These are phyloP conservation scores for Phalanger gymnotis DNA, from an alignment of 2,797 vertebrate species.

Conservation along the genomic window DNA sequence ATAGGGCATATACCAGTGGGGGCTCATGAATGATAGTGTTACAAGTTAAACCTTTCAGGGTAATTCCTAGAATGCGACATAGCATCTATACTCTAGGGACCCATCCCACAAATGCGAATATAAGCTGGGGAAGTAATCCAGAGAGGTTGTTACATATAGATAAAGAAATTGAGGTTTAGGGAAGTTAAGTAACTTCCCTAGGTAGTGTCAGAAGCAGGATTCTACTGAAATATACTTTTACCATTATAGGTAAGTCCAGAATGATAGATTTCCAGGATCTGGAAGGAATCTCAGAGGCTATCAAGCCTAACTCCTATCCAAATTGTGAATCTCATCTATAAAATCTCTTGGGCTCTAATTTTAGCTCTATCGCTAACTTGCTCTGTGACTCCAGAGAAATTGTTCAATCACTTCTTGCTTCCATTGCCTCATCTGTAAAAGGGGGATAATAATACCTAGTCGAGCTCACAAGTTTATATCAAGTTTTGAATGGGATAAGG, in stretches of 20 bases:
- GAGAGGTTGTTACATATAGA: not conserved
- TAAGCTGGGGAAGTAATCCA: not conserved
- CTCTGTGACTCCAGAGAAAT: not conserved
- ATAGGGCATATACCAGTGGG: not conserved
- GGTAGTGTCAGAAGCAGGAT: not conserved
- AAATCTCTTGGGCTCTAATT: not conserved
- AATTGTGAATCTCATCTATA: not conserved
- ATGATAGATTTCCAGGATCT: not conserved
- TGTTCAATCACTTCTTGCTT: not conserved
- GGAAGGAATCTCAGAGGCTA: not conserved
- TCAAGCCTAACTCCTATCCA: not conserved
- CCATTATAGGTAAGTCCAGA: not conserved
- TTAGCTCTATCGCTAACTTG: not conserved
- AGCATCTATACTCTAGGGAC: not conserved
- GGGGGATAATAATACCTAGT: not conserved
- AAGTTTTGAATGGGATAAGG: not conserved
- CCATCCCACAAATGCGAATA: not conserved
- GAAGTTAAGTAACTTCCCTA: not conserved
- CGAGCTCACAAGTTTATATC: not conserved
- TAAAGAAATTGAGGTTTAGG: not conserved
- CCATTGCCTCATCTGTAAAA: not conserved
- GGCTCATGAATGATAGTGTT: not conserved
- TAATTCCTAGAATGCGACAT: not conserved
- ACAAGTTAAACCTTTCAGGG: not conserved
- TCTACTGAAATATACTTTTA: not conserved